Conservation (phyloP, 2,888 invertebrate species). For the Epinotia demarniana region DNA sequence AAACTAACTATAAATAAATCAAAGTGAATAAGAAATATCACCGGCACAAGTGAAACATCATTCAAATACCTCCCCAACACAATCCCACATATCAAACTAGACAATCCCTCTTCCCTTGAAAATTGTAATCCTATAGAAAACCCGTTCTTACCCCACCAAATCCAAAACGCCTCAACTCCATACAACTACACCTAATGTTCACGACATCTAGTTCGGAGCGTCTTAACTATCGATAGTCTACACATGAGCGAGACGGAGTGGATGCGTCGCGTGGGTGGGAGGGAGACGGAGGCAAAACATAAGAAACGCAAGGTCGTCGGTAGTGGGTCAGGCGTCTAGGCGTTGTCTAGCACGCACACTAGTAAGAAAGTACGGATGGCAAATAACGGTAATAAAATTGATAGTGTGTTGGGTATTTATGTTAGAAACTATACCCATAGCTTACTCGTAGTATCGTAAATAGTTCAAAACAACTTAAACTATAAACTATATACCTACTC, state of each 20-base stretch:
- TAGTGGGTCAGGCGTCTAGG: conserved; percentile 83
- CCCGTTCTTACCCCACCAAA: conserved; percentile 36
- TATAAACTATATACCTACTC: too few species aligned
- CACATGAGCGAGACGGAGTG: conserved; percentile 61
- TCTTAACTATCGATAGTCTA: conserved; percentile 76
- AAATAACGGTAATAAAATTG: conserved; percentile 48
- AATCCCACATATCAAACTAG: conserved; percentile 43
- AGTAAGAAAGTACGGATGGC: conserved; percentile 59
- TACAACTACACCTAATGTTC: conserved; percentile 29
- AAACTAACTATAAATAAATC: neutral
- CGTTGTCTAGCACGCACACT: conserved; percentile 81
- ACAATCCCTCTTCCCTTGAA: conserved; percentile 30
- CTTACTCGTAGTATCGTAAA: neutral
- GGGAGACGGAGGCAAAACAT: conserved; percentile 74
- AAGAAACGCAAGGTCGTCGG: conserved; percentile 82
- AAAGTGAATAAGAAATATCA: neutral
- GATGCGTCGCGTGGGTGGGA: conserved; percentile 54
- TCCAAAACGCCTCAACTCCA: conserved; percentile 28
- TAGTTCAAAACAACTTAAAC: too few species aligned
- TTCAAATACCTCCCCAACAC: neutral
- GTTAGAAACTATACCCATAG: neutral
- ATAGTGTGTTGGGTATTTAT: conserved; percentile 5
- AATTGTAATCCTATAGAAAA: conserved; percentile 44
- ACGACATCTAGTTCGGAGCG: conserved; percentile 46
- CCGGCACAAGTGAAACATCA: neutral